phyloP scores from a whole-genome alignment of 2,797 vertebrate species.

The Coracias cyanogaster region DNA sequence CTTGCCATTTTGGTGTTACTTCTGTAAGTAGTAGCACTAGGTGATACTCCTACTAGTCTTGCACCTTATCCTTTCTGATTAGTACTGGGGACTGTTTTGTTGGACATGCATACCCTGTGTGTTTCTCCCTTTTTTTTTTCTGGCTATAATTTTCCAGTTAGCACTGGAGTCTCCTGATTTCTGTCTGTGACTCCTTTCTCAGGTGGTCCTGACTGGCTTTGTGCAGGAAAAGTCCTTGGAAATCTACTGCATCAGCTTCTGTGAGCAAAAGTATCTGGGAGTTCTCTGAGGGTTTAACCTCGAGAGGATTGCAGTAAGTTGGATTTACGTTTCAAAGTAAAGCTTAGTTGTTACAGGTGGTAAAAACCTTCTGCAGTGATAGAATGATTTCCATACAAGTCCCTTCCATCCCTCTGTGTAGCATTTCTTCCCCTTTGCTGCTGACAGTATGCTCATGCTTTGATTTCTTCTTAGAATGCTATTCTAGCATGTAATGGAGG shows the following conservation, averaged over 20 bases:
- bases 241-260: background rate
- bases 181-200: background rate
- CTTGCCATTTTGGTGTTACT: background rate
- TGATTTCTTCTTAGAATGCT: background rate
- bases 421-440: background rate
- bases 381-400: background rate
- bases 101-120: accelerated
- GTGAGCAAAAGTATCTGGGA: background rate
- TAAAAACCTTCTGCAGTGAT: background rate
- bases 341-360: background rate
- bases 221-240: background rate
- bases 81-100: background rate
- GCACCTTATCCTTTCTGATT: background rate
- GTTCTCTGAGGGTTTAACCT: background rate
- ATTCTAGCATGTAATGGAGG: background rate
- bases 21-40: background rate
- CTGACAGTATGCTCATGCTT: background rate
- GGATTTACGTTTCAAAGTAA: background rate
- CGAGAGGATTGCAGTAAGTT: slow-evolving; percentile 40
- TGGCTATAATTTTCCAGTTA: background rate
- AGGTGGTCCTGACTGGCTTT: background rate
- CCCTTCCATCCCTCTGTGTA: accelerated
- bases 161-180: background rate
- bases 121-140: background rate
- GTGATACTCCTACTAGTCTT: background rate